Conservation (phyloP, 2,888 invertebrate species). For the Empis stercorea region DNA sequence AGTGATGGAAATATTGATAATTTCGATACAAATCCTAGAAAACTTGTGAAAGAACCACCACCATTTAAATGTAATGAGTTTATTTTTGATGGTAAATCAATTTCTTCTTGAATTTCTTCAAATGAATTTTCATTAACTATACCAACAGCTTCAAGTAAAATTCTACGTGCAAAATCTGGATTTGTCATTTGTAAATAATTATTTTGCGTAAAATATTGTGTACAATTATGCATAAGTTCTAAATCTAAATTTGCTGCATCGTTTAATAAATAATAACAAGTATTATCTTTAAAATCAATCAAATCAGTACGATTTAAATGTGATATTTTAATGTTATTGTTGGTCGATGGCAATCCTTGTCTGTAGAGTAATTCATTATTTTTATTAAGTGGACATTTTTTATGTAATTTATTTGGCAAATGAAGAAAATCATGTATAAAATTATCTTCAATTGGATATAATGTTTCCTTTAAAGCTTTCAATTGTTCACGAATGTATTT, state of each 20-base stretch:
- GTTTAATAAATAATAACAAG: conserved; percentile 51
- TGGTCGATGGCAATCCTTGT: conserved; percentile 10
- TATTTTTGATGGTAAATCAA: conserved; percentile 29
- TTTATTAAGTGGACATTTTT: conserved; percentile 41
- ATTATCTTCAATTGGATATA: conserved; percentile 62
- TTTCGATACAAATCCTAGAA: conserved; percentile 57
- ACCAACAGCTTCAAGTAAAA: conserved; percentile 59
- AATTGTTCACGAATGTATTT: conserved; percentile 47
- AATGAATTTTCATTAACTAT: conserved; percentile 45
- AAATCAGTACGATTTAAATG: conserved; percentile 26
- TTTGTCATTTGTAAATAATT: conserved; percentile 56
- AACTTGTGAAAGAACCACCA: conserved; percentile 57
- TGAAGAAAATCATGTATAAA: conserved; percentile 49
- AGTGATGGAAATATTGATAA: conserved; percentile 45
- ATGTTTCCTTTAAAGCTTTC: conserved; percentile 45
- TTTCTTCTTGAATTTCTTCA: conserved; percentile 42
- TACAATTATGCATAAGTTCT: conserved; percentile 24
- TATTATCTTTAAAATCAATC: conserved; percentile 32
- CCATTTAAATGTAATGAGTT: conserved; percentile 62
- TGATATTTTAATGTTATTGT: conserved; percentile 23
- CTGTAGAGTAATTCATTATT: conserved; percentile 24
- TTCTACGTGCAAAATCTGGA: conserved; percentile 63
- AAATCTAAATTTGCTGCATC: conserved; percentile 62
- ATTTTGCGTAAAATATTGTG: conserved; percentile 34
- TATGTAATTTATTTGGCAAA: conserved; percentile 58